These are phyloP conservation scores for Ceratina calcarata DNA, from an alignment of 1,140 invertebrate genomes.

Conservation along the genomic window DNA sequence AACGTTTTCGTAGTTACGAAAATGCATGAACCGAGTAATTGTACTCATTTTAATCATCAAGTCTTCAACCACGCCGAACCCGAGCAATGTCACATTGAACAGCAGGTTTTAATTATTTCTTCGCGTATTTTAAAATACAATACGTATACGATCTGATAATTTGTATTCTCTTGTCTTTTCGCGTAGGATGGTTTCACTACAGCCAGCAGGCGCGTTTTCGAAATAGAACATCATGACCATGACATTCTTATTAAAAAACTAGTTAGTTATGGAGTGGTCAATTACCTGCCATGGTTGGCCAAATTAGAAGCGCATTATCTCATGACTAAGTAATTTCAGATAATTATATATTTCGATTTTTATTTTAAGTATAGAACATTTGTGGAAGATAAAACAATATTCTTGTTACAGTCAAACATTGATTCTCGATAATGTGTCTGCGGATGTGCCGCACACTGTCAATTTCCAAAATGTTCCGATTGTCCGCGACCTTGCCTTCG, in stretches of 20 bases:
- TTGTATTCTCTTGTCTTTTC: not conserved
- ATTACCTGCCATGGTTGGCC: constrained; percentile 74
- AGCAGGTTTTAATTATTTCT: constrained; percentile 54
- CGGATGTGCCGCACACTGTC: constrained; percentile 42
- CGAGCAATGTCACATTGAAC: constrained; percentile 50
- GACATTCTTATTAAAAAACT: constrained; percentile 69
- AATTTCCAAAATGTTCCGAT: constrained; percentile 55
- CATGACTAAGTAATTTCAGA: constrained; percentile 67
- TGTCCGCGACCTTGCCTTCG: constrained; percentile 65
- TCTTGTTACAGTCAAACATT: constrained; percentile 74
- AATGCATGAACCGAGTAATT: constrained; percentile 64
- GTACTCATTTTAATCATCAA: constrained; percentile 60
- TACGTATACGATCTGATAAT: no score
- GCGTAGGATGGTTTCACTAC: constrained; percentile 68
- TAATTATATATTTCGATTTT: not conserved
- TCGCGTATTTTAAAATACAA: not conserved
- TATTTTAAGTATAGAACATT: not conserved
- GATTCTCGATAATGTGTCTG: constrained; percentile 58
- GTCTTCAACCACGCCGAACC: constrained; percentile 55
- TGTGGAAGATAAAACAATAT: not conserved
- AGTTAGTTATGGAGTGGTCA: constrained; percentile 66
- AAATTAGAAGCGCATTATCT: constrained; percentile 74
- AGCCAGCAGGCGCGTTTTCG: constrained; percentile 64
- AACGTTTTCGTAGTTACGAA: constrained; percentile 63
- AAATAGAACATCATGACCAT: constrained; percentile 63